Evolutionary conservation across 2,888 invertebrate genomes (phyloP).

Genomic region (Magallana nippona): DNA sequence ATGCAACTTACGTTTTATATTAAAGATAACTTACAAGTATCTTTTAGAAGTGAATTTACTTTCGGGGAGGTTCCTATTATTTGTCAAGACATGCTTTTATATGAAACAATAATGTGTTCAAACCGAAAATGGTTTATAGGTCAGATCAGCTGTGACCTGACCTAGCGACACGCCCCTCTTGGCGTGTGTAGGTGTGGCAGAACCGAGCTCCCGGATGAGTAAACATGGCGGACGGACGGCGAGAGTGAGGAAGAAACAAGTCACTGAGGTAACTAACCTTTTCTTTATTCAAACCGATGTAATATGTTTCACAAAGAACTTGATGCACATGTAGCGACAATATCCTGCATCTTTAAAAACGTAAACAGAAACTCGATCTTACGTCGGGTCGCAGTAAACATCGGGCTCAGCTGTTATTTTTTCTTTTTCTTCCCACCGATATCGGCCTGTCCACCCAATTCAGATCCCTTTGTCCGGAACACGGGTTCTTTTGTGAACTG

Average conservation of each 20-base stretch:
- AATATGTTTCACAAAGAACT: not conserved
- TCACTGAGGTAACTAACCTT: not conserved
- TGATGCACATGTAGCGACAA: not conserved
- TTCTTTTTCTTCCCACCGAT: not conserved
- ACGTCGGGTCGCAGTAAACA: not conserved
- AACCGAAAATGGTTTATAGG: no score
- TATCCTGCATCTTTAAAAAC: not conserved
- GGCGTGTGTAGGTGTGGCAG: slow-evolving; percentile 59
- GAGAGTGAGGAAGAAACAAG: slow-evolving; percentile 37
- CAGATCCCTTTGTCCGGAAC: not conserved
- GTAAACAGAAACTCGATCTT: not conserved
- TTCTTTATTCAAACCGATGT: not conserved
- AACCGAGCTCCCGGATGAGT: slow-evolving; percentile 56
- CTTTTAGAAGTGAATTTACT: no score
- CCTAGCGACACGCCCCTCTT: slow-evolving; percentile 48
- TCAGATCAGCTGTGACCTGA: slow-evolving; percentile 10
- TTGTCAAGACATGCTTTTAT: no score
- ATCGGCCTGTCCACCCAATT: not conserved
- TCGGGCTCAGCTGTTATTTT: not conserved
- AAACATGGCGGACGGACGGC: slow-evolving; percentile 52
- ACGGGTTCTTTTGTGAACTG: no score
- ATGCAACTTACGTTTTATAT: no score
- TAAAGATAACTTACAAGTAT: no score
- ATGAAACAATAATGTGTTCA: no score
- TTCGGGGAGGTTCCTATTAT: no score